Evolutionary conservation across 1,140 invertebrate genomes (phyloP).

Genomic region (Epicauta chinensis): DNA sequence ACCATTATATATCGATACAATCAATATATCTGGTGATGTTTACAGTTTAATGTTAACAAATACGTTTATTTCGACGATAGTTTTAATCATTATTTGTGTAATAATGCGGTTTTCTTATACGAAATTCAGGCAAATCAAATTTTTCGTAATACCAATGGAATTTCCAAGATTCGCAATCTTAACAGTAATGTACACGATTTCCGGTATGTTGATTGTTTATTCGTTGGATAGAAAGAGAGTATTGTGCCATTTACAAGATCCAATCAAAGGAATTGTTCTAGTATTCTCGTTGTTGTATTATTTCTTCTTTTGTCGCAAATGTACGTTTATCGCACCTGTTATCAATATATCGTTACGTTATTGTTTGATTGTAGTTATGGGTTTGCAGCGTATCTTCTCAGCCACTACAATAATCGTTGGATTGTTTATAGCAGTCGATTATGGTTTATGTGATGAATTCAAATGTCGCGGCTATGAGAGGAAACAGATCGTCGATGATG

Average conservation of each 20-base stretch:
- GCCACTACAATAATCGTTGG: slow-evolving; percentile 53
- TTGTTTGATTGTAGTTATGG: slow-evolving; percentile 48
- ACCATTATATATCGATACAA: slow-evolving; percentile 33
- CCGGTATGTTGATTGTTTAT: slow-evolving; percentile 33
- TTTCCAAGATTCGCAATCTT: slow-evolving; percentile 24
- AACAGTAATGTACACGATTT: slow-evolving; percentile 24
- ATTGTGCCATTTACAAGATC: slow-evolving; percentile 55
- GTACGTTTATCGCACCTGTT: slow-evolving; percentile 48
- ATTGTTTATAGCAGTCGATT: slow-evolving; percentile 56
- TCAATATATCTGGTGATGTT: slow-evolving; percentile 31
- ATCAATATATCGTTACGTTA: slow-evolving; percentile 1
- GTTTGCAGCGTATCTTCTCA: slow-evolving; percentile 52
- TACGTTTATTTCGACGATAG: slow-evolving; percentile 16
- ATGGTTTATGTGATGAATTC: slow-evolving; percentile 56
- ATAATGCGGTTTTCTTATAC: slow-evolving; percentile 25
- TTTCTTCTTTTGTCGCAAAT: slow-evolving; percentile 55
- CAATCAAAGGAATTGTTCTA: slow-evolving; percentile 51
- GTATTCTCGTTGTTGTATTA: slow-evolving; percentile 54
- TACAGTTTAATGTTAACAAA: slow-evolving; percentile 34
- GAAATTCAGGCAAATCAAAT: slow-evolving; percentile 26
- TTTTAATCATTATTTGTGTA: slow-evolving; percentile 23
- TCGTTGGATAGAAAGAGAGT: slow-evolving; percentile 42
- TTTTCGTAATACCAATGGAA: slow-evolving; percentile 26
- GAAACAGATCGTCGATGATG: slow-evolving; percentile 41
- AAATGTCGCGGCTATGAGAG: slow-evolving; percentile 49